Conservation (phyloP, 2,797 vertebrate genomes). For the Esox masquinongy region DNA sequence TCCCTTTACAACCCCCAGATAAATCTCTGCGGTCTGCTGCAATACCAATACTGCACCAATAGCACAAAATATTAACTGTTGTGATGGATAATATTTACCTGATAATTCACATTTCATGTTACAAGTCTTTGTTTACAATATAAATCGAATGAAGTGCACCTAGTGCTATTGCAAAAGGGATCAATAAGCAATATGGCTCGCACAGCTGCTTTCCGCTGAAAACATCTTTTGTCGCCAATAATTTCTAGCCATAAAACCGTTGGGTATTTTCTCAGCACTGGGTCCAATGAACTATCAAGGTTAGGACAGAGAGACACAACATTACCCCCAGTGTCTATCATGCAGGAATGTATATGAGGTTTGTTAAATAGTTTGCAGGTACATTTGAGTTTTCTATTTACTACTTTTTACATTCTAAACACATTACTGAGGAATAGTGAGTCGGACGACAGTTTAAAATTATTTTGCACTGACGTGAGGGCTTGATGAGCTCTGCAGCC, state of each 20-base stretch:
- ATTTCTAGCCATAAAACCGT: slow-evolving; percentile 74
- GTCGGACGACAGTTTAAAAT: too few relatives aligned
- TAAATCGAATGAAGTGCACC: slow-evolving; percentile 86
- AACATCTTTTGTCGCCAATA: slow-evolving; percentile 78
- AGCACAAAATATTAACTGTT: slow-evolving; percentile 70
- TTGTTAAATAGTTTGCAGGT: neutral
- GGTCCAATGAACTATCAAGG: slow-evolving; percentile 77
- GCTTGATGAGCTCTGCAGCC: too few relatives aligned
- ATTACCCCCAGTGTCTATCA: slow-evolving; percentile 55
- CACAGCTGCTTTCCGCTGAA: slow-evolving; percentile 79
- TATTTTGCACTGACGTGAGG: too few relatives aligned
- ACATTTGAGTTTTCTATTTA: slow-evolving; percentile 14
- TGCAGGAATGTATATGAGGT: slow-evolving; percentile 3
- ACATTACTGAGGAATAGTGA: too few relatives aligned
- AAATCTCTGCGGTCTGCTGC: slow-evolving; percentile 53
- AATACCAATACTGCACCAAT: slow-evolving; percentile 69
- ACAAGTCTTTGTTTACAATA: slow-evolving; percentile 84
- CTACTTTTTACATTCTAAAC: neutral
- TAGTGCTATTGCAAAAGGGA: slow-evolving; percentile 67
- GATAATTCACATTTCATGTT: slow-evolving; percentile 78
- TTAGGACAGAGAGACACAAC: slow-evolving; percentile 65
- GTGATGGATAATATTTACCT: slow-evolving; percentile 78
- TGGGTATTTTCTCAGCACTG: slow-evolving; percentile 48
- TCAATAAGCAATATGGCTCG: slow-evolving; percentile 86
- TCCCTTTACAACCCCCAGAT: slow-evolving; percentile 58